A percentile compares a stretch with the other conserved stretches of the same genome.
phyloP scores from a whole-genome alignment of 92 coral and sea anemone genomes.

The Meandrina meandrites region DNA sequence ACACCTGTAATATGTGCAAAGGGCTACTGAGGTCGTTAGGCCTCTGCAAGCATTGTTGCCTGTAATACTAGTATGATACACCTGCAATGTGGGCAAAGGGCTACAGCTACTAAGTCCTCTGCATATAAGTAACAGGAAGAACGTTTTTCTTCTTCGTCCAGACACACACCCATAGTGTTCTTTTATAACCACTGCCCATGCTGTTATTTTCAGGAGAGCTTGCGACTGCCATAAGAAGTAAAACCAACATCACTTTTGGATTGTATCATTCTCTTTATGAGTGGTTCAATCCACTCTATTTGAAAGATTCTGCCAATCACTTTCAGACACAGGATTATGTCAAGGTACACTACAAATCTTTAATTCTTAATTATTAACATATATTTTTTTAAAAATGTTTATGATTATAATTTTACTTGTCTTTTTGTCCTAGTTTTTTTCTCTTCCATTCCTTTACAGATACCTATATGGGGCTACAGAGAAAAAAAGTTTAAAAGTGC shows the following conservation, averaged over 20 bases:
- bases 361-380: neutral
- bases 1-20: too few species aligned
- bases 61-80: too few species aligned
- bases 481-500: neutral
- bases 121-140: too few species aligned
- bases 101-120: too few species aligned
- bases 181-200: neutral
- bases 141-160: too few species aligned
- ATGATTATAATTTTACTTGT: neutral
- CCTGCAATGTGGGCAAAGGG: too few species aligned
- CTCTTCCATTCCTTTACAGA: too few species aligned
- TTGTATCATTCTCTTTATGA: conserved; percentile 95
- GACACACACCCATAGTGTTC: too few species aligned
- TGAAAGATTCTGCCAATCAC: conserved; percentile 63
- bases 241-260: conserved; percentile 86
- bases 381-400: too few species aligned
- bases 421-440: too few species aligned
- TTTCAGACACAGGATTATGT: conserved; percentile 84
- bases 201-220: conserved; percentile 71
- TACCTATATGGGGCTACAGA: neutral
- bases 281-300: conserved; percentile 94
- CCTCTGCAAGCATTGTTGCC: too few species aligned
- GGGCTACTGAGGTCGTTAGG: too few species aligned
- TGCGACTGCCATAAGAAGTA: conserved; percentile 74
- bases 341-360: conserved; percentile 46